Percentiles rank a stretch among this genome's conserved stretches.
These are phyloP conservation scores for Eulimnadia texana DNA, from an alignment of 1,140 invertebrate genomes.

Conservation along the genomic window DNA sequence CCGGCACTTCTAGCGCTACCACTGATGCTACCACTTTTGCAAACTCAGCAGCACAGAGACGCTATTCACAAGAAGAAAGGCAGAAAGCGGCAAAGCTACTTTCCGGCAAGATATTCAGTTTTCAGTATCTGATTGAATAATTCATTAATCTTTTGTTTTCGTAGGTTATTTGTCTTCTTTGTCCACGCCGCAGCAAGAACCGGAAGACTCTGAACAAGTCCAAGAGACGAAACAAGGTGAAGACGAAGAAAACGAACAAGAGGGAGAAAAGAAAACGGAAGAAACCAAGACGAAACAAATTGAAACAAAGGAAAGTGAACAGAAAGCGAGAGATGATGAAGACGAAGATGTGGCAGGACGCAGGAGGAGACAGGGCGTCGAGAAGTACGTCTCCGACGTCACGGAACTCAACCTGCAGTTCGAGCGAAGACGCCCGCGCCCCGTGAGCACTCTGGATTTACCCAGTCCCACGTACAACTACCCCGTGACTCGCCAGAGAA, in stretches of 20 bases:
- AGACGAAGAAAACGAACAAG: not conserved
- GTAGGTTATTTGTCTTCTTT: not conserved
- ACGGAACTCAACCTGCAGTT: conserved; percentile 55
- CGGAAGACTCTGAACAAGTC: not conserved
- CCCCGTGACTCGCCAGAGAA: conserved; percentile 3
- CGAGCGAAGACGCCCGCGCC: conserved; percentile 39
- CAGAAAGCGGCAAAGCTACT: conserved; percentile 12
- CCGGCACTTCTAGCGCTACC: conserved; percentile 27
- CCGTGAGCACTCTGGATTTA: conserved; percentile 12
- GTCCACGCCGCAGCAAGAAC: not conserved
- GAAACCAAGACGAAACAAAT: not conserved
- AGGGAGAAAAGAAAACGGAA: conserved; percentile 1
- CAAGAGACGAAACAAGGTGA: conserved; percentile 10
- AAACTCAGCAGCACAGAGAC: conserved; percentile 4
- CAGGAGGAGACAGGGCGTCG: conserved; percentile 45
- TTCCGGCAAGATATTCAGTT: too few species aligned
- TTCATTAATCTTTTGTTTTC: not conserved
- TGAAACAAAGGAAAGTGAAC: not conserved
- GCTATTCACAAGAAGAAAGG: conserved; percentile 17
- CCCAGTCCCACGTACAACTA: not conserved
- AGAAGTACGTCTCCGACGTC: conserved; percentile 59
- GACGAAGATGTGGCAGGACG: conserved; percentile 34
- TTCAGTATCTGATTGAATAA: too few species aligned
- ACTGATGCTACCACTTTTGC: conserved; percentile 22
- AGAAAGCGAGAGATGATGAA: conserved; percentile 13